Percentiles rank a stretch among this genome's conserved stretches.
Conservation (phyloP, 2,888 invertebrate species). For the Luperina testacea region DNA sequence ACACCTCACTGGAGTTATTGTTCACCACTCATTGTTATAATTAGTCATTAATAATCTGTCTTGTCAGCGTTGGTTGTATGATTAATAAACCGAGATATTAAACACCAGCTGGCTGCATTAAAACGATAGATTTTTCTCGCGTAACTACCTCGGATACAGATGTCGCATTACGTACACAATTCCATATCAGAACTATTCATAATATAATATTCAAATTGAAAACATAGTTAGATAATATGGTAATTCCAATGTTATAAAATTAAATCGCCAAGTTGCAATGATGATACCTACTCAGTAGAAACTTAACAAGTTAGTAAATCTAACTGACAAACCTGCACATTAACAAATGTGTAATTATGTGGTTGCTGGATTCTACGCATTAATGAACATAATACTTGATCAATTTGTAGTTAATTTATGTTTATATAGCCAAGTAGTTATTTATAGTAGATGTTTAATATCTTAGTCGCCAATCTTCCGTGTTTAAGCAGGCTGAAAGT, state of each 20-base stretch:
- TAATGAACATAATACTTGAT: conserved; percentile 62
- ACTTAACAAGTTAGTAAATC: conserved; percentile 55
- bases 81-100: conserved; percentile 77
- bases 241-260: conserved; percentile 48
- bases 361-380: conserved; percentile 61
- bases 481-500: conserved; percentile 62
- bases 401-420: conserved; percentile 69
- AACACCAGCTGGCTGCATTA: conserved; percentile 67
- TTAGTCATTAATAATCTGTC: conserved; percentile 86
- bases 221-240: conserved; percentile 40
- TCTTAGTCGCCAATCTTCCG: conserved; percentile 57
- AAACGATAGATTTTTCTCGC: conserved; percentile 64
- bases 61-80: conserved; percentile 79
- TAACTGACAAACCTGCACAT: conserved; percentile 63
- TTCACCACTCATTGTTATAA: conserved; percentile 85
- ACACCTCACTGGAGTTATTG: conserved; percentile 81
- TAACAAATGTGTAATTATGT: conserved; percentile 65
- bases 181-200: conserved; percentile 39
- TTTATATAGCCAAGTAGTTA: conserved; percentile 56
- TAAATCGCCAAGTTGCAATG: conserved; percentile 46
- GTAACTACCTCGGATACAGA: conserved; percentile 36
- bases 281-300: conserved; percentile 41
- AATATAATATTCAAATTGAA: conserved; percentile 46
- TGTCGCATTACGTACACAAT: conserved; percentile 41
- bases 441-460: conserved; percentile 46